phyloP scores from a whole-genome alignment of 2,113 vertebrate genomes.

The Chrysemys picta region DNA sequence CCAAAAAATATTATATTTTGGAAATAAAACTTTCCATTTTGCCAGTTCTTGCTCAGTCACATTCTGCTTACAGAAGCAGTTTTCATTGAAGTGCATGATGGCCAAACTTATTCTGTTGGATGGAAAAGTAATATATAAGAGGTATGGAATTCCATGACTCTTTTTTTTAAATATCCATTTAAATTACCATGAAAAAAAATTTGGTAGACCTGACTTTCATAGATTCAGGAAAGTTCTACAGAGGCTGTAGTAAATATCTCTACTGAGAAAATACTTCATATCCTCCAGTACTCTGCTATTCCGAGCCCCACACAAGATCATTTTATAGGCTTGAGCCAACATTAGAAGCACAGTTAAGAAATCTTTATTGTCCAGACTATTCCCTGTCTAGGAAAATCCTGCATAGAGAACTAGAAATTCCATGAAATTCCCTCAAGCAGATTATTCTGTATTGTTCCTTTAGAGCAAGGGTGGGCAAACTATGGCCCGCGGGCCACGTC shows the following conservation, averaged over 20 bases:
- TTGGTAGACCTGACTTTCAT: slow-evolving; percentile 53
- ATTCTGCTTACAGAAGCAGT: slow-evolving; percentile 65
- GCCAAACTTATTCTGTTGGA: slow-evolving; percentile 54
- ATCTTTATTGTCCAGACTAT: slow-evolving; percentile 35
- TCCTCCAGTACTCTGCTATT: slow-evolving; percentile 61
- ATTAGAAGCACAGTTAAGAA: slow-evolving; percentile 45
- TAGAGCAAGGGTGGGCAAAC: not conserved
- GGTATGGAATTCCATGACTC: slow-evolving; percentile 67
- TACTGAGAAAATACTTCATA: slow-evolving; percentile 68
- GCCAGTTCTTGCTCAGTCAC: slow-evolving; percentile 54
- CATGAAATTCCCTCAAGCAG: slow-evolving; percentile 5
- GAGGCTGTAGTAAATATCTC: slow-evolving; percentile 60
- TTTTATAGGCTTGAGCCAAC: slow-evolving; percentile 42
- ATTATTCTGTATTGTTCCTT: slow-evolving; percentile 24
- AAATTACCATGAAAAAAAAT: slow-evolving; percentile 64
- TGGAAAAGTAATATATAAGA: slow-evolving; percentile 71
- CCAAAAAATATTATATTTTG: slow-evolving; percentile 65
- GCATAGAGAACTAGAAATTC: slow-evolving; percentile 41
- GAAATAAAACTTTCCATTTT: slow-evolving; percentile 75
- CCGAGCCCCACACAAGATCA: slow-evolving; percentile 20
- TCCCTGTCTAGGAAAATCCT: slow-evolving; percentile 44
- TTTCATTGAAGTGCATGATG: slow-evolving; percentile 58
- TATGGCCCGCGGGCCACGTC: too few species aligned
- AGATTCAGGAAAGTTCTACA: slow-evolving; percentile 53
- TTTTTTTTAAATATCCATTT: slow-evolving; percentile 63